Evolutionary conservation across 2,797 vertebrate genomes (phyloP).

Genomic region (Brachymystax lenok): DNA sequence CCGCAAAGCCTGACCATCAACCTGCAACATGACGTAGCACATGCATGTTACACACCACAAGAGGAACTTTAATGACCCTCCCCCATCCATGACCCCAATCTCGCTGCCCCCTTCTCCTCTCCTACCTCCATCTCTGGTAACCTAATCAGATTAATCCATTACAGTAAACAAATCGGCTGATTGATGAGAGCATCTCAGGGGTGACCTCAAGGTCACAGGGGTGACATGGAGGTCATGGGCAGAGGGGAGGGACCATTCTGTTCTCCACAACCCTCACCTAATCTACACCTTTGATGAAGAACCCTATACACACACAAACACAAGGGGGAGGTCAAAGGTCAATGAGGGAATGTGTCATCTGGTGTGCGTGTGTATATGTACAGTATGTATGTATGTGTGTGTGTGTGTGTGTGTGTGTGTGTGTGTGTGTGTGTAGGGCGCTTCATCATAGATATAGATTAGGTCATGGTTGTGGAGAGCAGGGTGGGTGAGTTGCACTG

Average conservation of each 20-base stretch:
- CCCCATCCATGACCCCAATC: slow-evolving; percentile 1
- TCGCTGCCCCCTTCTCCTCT: slow-evolving; percentile 3
- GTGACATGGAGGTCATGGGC: slow-evolving; percentile 29
- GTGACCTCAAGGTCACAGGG: slow-evolving; percentile 35
- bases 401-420: too few species aligned
- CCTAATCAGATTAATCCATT: slow-evolving; percentile 53
- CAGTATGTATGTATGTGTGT: not conserved
- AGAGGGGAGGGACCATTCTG: not conserved
- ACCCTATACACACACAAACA: not conserved
- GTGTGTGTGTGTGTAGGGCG: slow-evolving; percentile 10
- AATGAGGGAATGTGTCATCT: not conserved
- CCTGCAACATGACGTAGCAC: not conserved
- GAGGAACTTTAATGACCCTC: not conserved
- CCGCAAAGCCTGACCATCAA: slow-evolving; percentile 13
- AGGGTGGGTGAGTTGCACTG: not conserved
- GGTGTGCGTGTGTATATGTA: slow-evolving; percentile 12
- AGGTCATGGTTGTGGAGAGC: not conserved
- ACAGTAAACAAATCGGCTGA: slow-evolving; percentile 50
- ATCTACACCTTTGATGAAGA: too few species aligned
- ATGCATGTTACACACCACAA: not conserved
- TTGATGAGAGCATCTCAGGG: slow-evolving; percentile 26
- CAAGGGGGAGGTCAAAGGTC: not conserved
- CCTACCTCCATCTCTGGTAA: slow-evolving; percentile 13
- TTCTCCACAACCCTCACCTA: too few species aligned
- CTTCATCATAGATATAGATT: too few species aligned